These are phyloP conservation scores for Eucidaris tribuloides DNA, from an alignment of 35 echinoderm and acorn worm species.

Conservation along the genomic window DNA sequence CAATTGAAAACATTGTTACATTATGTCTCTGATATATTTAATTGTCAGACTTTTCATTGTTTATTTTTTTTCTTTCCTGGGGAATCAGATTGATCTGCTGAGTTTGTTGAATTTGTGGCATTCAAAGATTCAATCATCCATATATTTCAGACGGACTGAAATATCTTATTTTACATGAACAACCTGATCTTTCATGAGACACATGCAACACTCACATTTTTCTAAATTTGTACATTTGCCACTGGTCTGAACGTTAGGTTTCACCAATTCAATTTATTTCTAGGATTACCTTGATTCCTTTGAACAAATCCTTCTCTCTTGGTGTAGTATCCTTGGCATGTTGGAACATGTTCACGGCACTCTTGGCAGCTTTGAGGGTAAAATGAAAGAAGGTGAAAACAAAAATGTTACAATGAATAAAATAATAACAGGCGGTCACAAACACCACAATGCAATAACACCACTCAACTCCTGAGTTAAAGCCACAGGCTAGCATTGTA, in stretches of 20 bases:
- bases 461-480: too few relatives aligned
- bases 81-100: too few relatives aligned
- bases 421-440: too few relatives aligned
- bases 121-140: background rate
- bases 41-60: too few relatives aligned
- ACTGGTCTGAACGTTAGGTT: background rate
- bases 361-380: conserved; percentile 72
- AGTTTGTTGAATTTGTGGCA: background rate
- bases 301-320: conserved; percentile 95
- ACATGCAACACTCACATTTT: background rate
- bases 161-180: background rate
- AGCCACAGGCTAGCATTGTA: too few relatives aligned
- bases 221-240: background rate
- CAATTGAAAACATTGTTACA: too few relatives aligned
- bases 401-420: too few relatives aligned
- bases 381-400: background rate
- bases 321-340: conserved; percentile 58
- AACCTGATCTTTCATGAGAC: background rate
- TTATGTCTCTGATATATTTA: too few relatives aligned
- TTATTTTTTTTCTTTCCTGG: too few relatives aligned
- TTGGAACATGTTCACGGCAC: conserved; percentile 87
- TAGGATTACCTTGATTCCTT: conserved; percentile 80
- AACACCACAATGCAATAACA: too few relatives aligned
- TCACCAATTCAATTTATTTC: background rate
- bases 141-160: background rate